Conservation (phyloP, 2,888 invertebrate species). For the Pyrrhopygopsis socrates region DNA sequence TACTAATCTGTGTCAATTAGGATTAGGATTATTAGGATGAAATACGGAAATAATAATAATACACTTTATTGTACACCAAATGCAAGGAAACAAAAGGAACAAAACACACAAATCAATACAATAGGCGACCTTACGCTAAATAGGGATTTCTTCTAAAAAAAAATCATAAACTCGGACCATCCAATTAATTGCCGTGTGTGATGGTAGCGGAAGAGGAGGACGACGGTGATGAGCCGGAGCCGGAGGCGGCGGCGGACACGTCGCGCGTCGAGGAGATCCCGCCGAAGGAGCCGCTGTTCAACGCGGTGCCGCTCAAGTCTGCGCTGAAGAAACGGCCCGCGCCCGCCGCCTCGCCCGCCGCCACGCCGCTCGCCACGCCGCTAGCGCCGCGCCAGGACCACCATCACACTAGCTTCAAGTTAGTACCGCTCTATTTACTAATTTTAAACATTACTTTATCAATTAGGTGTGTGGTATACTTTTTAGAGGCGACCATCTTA, state of each 20-base stretch:
- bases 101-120: too few relatives aligned
- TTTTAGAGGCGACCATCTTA: too few relatives aligned
- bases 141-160: too few relatives aligned
- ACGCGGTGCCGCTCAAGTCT: constrained; percentile 99
- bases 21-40: too few relatives aligned
- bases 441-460: background rate
- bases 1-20: too few relatives aligned
- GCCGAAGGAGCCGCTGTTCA: constrained; percentile 99
- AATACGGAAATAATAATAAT: too few relatives aligned
- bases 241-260: constrained; percentile 97
- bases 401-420: constrained; percentile 98
- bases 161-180: too few relatives aligned
- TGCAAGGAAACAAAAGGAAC: too few relatives aligned
- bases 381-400: constrained; percentile 97
- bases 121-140: too few relatives aligned
- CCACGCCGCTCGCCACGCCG: constrained; percentile 93
- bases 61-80: too few relatives aligned
- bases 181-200: background rate
- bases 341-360: constrained; percentile 97
- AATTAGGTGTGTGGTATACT: too few relatives aligned
- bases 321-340: constrained; percentile 98
- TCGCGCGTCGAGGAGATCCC: constrained; percentile 99
- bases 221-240: constrained; percentile 96
- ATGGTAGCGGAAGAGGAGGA: constrained; percentile 92
- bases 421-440: constrained; percentile 87